Percentiles rank a stretch among this genome's conserved stretches.
Conservation (phyloP, 2,888 invertebrate genomes). For the Cheilosia soror region DNA sequence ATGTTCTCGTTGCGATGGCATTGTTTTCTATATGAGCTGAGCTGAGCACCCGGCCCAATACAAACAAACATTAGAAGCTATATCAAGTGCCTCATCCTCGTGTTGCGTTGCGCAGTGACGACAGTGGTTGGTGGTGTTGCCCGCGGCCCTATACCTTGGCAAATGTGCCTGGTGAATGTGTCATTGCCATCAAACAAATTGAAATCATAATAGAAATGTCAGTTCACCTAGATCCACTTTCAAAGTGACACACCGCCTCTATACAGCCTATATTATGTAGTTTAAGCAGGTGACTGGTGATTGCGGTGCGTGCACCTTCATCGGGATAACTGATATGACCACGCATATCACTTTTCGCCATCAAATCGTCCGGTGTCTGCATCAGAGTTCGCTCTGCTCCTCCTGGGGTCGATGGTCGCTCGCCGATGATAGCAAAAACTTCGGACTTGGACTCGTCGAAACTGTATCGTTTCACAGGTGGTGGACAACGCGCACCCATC, state of each 20-base stretch:
- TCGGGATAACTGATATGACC: constrained; percentile 72
- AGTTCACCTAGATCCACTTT: constrained; percentile 73
- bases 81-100: constrained; percentile 61
- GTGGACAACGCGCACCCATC: constrained; percentile 23
- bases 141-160: constrained; percentile 1
- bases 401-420: not conserved
- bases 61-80: constrained; percentile 66
- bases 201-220: constrained; percentile 70
- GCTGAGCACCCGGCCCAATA: constrained; percentile 40
- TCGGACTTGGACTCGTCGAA: constrained; percentile 35
- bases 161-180: constrained; percentile 21
- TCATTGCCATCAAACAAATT: constrained; percentile 66
- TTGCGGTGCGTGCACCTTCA: constrained; percentile 63
- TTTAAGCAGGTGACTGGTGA: constrained; percentile 60
- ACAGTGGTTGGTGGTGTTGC: constrained; percentile 9
- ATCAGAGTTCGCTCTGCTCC: not conserved
- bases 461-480: constrained; percentile 33
- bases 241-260: constrained; percentile 66
- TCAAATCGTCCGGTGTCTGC: constrained; percentile 69
- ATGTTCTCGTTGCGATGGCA: constrained; percentile 57
- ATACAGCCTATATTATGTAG: constrained; percentile 17
- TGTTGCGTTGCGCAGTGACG: constrained; percentile 29
- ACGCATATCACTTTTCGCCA: constrained; percentile 67
- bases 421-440: constrained; percentile 19
- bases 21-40: constrained; percentile 61